Conservation (phyloP, 2,888 invertebrate species). For the Ptychoptera contaminata region DNA sequence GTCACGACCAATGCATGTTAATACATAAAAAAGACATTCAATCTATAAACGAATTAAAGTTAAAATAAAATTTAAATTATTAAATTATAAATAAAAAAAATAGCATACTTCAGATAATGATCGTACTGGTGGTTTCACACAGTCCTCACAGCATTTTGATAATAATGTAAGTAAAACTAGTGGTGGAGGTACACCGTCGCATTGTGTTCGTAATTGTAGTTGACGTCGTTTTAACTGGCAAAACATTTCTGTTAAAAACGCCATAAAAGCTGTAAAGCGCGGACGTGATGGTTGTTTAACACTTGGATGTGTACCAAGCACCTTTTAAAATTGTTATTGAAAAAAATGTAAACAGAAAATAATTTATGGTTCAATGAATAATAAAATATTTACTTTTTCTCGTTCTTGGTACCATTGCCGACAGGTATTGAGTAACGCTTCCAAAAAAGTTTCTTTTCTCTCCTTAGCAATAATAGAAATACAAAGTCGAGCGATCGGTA, state of each 20-base stretch:
- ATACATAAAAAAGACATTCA: conserved; percentile 75
- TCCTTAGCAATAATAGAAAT: conserved; percentile 78
- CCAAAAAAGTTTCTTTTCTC: conserved; percentile 73
- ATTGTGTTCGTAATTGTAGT: conserved; percentile 37
- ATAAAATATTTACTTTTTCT: conserved; percentile 36
- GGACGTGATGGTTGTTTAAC: conserved; percentile 44
- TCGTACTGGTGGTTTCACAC: conserved; percentile 66
- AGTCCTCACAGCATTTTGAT: conserved; percentile 79
- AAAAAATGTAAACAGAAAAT: conserved; percentile 1
- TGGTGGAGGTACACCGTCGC: conserved; percentile 47
- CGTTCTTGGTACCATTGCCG: conserved; percentile 83
- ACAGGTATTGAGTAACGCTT: conserved; percentile 75
- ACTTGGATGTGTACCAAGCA: conserved; percentile 34
- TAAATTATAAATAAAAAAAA: not conserved
- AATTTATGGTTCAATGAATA: not conserved
- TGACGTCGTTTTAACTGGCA: conserved; percentile 61
- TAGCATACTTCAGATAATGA: conserved; percentile 62
- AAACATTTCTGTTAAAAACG: conserved; percentile 81
- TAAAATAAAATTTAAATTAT: conserved; percentile 3
- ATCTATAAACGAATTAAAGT: conserved; percentile 37
- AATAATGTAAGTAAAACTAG: conserved; percentile 66
- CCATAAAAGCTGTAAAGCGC: conserved; percentile 69
- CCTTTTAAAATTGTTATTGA: too few species aligned
- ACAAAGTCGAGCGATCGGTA: conserved; percentile 72
- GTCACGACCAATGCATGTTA: conserved; percentile 78